These are phyloP conservation scores for Chromis chromis DNA, from an alignment of 2,797 vertebrate genomes.

Conservation along the genomic window DNA sequence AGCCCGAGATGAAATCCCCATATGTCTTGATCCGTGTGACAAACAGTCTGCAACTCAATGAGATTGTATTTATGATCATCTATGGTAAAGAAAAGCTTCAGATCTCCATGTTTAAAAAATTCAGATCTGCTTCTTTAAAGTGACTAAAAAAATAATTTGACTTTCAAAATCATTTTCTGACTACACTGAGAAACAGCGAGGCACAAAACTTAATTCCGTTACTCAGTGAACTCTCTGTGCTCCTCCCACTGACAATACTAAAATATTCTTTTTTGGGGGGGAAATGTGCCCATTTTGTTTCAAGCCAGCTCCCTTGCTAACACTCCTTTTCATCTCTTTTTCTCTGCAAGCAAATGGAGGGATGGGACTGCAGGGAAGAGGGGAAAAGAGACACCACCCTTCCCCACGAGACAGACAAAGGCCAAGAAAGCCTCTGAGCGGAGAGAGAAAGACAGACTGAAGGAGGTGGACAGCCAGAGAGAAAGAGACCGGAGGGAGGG, in stretches of 20 bases:
- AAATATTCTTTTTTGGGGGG: not conserved
- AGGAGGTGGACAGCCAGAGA: conserved; percentile 38
- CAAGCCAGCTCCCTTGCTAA: conserved; percentile 29
- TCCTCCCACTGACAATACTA: not conserved
- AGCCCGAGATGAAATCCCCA: not conserved
- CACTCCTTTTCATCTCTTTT: conserved; percentile 35
- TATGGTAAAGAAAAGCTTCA: not conserved
- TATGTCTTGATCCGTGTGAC: not conserved
- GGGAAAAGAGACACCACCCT: conserved; percentile 39
- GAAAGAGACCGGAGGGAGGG: conserved; percentile 32
- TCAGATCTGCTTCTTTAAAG: not conserved
- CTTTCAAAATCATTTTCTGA: not conserved
- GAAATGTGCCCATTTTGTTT: conserved; percentile 26
- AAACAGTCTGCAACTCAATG: not conserved
- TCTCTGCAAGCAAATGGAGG: conserved; percentile 41
- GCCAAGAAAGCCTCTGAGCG: conserved; percentile 51
- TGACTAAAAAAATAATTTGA: not conserved
- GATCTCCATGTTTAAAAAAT: not conserved
- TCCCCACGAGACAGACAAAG: conserved; percentile 60
- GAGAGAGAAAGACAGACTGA: conserved; percentile 36
- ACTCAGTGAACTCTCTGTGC: not conserved
- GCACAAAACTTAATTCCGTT: not conserved
- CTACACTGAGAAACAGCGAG: not conserved
- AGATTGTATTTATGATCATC: not conserved
- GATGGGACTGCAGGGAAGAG: conserved; percentile 42